phyloP scores from a whole-genome alignment of 2,113 vertebrate genomes.

The Gymnocephalus cernua region DNA sequence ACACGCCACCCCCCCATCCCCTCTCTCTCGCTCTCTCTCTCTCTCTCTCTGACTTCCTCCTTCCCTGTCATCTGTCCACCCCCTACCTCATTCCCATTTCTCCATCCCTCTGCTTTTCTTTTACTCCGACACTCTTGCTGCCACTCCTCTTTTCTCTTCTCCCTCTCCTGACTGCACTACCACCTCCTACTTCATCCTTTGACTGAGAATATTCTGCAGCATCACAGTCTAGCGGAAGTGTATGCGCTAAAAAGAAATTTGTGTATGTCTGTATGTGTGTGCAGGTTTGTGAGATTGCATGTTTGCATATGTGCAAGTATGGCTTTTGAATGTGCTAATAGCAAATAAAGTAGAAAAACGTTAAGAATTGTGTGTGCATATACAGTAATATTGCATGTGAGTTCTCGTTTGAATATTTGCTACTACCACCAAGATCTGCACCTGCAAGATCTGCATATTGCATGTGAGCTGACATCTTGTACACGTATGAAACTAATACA shows the following conservation, averaged over 20 bases:
- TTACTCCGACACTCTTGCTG: constrained; percentile 23
- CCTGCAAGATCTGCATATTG: too few species aligned
- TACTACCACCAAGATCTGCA: too few species aligned
- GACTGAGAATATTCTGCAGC: constrained; percentile 71
- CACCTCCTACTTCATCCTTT: constrained; percentile 56
- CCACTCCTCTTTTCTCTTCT: constrained; percentile 11
- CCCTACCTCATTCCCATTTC: constrained; percentile 37
- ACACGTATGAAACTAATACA: constrained; percentile 20
- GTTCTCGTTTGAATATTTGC: too few species aligned
- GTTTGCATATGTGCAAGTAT: not conserved
- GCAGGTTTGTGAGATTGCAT: not conserved
- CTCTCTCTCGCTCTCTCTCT: not conserved
- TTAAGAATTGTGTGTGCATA: not conserved
- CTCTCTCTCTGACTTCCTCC: constrained; percentile 35
- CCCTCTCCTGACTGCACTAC: constrained; percentile 40
- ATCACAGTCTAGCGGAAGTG: constrained; percentile 54
- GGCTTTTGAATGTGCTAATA: not conserved
- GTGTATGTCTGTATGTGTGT: not conserved
- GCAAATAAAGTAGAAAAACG: not conserved
- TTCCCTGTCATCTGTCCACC: constrained; percentile 38
- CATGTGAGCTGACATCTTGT: not conserved
- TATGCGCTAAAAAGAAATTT: not conserved
- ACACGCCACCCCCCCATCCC: constrained; percentile 3
- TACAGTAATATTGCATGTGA: not conserved
- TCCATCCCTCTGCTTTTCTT: constrained; percentile 38